Percentiles rank a stretch among this genome's conserved stretches.
Evolutionary conservation across 2,113 vertebrate genomes (phyloP).

Genomic region (Origma solitaria): DNA sequence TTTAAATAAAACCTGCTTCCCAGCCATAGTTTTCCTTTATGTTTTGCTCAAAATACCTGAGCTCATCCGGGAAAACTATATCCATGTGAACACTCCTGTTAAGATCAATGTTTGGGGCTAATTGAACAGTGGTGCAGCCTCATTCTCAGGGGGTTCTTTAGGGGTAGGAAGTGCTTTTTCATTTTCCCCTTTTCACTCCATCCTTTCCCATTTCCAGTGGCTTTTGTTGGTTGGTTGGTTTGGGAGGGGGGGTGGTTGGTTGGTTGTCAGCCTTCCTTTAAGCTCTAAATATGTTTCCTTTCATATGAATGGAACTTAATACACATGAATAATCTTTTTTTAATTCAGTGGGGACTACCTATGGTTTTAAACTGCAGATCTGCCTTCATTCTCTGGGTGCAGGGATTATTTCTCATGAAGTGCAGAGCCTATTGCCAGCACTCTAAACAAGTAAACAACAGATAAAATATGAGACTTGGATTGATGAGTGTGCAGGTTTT

Average conservation of each 20-base stretch:
- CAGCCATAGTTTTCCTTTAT: not conserved
- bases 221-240: not conserved
- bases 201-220: not conserved
- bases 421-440: not conserved
- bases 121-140: not conserved
- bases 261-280: not conserved
- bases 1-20: not conserved
- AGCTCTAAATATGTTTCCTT: not conserved
- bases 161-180: not conserved
- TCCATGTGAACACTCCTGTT: not conserved
- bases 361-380: not conserved
- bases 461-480: not conserved
- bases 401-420: not conserved
- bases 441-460: not conserved
- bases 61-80: not conserved
- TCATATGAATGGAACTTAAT: not conserved
- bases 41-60: not conserved
- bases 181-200: not conserved
- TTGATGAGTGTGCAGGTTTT: not conserved
- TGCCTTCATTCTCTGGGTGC: not conserved
- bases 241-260: rapidly evolving
- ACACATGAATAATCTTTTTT: not conserved
- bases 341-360: not conserved
- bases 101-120: not conserved
- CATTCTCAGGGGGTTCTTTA: rapidly evolving